Conservation (phyloP, 2,888 invertebrate species). For the Dicyrtoma fusca region DNA sequence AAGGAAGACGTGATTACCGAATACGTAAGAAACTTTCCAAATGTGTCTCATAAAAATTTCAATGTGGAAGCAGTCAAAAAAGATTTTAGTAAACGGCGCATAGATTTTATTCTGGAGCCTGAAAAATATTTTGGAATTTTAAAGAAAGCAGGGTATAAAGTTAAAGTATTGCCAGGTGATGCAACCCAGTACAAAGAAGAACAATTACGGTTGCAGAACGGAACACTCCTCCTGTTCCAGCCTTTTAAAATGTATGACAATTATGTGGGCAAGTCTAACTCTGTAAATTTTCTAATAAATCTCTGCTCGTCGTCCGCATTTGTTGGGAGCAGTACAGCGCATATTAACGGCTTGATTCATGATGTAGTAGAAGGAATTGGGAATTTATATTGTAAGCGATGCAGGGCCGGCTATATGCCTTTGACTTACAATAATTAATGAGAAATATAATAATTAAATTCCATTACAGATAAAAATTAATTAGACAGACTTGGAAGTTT, state of each 20-base stretch:
- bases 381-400: background rate
- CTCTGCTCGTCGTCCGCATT: background rate
- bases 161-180: conserved; percentile 46
- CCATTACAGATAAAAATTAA: too few relatives aligned
- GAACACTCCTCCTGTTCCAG: conserved; percentile 40
- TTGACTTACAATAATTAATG: too few relatives aligned
- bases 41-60: conserved; percentile 34
- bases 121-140: conserved; percentile 47
- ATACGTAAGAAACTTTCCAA: conserved; percentile 17
- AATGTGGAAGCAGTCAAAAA: conserved; percentile 15
- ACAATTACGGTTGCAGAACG: background rate
- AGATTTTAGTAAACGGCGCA: conserved; percentile 41
- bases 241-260: conserved; percentile 47
- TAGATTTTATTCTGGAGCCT: conserved; percentile 52
- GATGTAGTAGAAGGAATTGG: background rate
- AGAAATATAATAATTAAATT: background rate
- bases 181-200: conserved; percentile 22
- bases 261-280: background rate
- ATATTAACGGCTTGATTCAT: background rate
- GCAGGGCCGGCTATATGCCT: too few relatives aligned
- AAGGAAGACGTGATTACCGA: conserved; percentile 39
- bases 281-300: background rate
- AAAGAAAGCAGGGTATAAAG: conserved; percentile 39
- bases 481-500: too few relatives aligned
- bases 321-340: background rate